Evolutionary conservation across 2,113 vertebrate genomes (phyloP), one percentile per base, ranked within the genome.

Genomic region (Lontra canadensis): DNA sequence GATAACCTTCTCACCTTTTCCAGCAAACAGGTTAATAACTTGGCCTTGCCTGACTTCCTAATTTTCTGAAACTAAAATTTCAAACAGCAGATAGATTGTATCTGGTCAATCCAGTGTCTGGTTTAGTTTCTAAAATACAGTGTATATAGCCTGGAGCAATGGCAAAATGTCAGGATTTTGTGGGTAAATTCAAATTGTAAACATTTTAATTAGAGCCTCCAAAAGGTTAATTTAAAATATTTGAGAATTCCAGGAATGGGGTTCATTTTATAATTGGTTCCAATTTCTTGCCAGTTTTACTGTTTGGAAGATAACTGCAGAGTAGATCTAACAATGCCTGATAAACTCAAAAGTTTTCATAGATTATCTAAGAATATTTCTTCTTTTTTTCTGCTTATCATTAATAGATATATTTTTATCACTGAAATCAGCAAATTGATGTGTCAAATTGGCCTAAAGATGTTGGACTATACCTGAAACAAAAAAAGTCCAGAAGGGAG

Each of bases 41-140:
- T 98, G 86, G 26, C 69, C 93, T 83, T 91, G 55, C 8, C 85
- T 96, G 61, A 59, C 85, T 97, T 98, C 63, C 69, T 97, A 95
- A 97, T 96, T 97, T 98, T 97, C 90, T 92, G 61, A 88, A 98
- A 98, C 23, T 80, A 83, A 94, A 95, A 98, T 98, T 93, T 90
- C 76, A 96, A 97, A 93, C 15, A 93, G 82, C 95, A 98, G 83
- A 39, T 76, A 96, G 96, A 97, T 76, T 29, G n/a, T 87, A 67
- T 88, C 78, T 88, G 26, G 67, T 7, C 52, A 94, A 49, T 67
- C 25, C 1, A 12, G 7, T 85, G 71, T 94, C 63, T 29, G 18
- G 57, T 93, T 96, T 78, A 47, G 2, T 52, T 88, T 86, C 55
- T 89, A 82, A 87, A 97, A 90, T 34, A 71, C 23, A 57, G 0